Base-by-base conservation (phyloP, 2,113 vertebrate species). In the Laticauda laticaudata region DNA sequence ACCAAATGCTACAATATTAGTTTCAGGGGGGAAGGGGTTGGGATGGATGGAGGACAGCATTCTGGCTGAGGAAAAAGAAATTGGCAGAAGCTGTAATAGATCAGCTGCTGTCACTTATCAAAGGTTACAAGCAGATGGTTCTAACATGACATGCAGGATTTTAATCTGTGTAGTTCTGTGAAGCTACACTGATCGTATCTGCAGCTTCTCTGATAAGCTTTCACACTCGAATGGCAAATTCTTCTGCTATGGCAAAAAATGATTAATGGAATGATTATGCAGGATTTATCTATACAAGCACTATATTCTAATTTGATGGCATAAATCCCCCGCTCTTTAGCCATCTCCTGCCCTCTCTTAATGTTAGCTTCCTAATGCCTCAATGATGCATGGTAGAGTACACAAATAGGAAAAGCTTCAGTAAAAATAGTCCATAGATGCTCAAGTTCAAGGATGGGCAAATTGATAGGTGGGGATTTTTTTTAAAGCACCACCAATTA, bases 81-180 rank as follows among this genome's bases (percentile, higher is more conserved):
- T 48, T 86, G 92, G 88, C 59, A 91, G 48, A 90, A 0, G 2
- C 91, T 89, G 93, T 92, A 61, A 93, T 26, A 93, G 86, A 95
- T 96, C 94, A 95, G 91, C 90, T 93, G 90, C 90, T 94, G 91
- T 55, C 90, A 86, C 14, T 92, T 93, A 93, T 23, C 90, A 93
- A 69, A 91, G 93, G 92, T 90, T 93, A 87, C 39, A 94, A 94
- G 91, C 95, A 95, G 96, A 95, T 95, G 95, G 92, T 94, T 93
- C 93, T 88, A 93, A 95, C 85, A 86, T 0, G 56, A 92, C 24
- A 90, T 18, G 12, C 56, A 92, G 87, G 85, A 91, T 45, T 94
- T 97, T 96, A 91, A 95, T 87, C 94, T 93, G 0, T 0, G 53
- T 81, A 91, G 57, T 93, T 94, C 93, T 89, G 85, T 48, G 53